phyloP scores from a whole-genome alignment of 2,888 invertebrate genomes.

The Adelognathus sp. region DNA sequence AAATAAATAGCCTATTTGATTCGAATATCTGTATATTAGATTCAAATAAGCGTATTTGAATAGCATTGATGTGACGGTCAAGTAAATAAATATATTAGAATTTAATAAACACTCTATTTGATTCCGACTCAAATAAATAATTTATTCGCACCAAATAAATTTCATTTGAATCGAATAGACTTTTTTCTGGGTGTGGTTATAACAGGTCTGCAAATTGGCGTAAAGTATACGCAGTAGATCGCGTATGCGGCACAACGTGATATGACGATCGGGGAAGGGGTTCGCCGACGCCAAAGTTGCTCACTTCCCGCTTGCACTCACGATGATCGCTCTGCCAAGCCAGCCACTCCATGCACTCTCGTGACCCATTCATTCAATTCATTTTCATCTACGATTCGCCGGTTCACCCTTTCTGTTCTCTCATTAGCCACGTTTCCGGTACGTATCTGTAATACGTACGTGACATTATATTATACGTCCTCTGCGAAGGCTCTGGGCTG shows the following conservation, averaged over 20 bases:
- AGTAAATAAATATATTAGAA: too few species aligned
- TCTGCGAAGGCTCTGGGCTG: neutral
- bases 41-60: too few species aligned
- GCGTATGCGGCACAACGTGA: constrained; percentile 11
- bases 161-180: too few species aligned
- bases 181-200: too few species aligned
- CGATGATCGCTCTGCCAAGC: constrained; percentile 59
- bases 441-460: constrained; percentile 37
- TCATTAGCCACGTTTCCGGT: constrained; percentile 79
- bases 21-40: too few species aligned
- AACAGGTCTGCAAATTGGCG: constrained; percentile 3
- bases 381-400: constrained; percentile 79
- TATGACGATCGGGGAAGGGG: constrained; percentile 31
- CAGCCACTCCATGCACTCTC: constrained; percentile 71
- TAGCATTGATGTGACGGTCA: too few species aligned
- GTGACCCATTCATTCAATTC: constrained; percentile 79
- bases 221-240: neutral
- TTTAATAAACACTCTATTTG: too few species aligned
- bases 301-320: constrained; percentile 80
- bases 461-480: constrained; percentile 28
- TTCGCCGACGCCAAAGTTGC: constrained; percentile 68
- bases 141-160: too few species aligned
- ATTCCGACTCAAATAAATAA: too few species aligned
- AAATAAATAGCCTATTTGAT: too few species aligned
- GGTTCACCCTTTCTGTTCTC: constrained; percentile 76